Evolutionary conservation across 2,113 vertebrate genomes (phyloP).

Genomic region (Grallaria varia): DNA sequence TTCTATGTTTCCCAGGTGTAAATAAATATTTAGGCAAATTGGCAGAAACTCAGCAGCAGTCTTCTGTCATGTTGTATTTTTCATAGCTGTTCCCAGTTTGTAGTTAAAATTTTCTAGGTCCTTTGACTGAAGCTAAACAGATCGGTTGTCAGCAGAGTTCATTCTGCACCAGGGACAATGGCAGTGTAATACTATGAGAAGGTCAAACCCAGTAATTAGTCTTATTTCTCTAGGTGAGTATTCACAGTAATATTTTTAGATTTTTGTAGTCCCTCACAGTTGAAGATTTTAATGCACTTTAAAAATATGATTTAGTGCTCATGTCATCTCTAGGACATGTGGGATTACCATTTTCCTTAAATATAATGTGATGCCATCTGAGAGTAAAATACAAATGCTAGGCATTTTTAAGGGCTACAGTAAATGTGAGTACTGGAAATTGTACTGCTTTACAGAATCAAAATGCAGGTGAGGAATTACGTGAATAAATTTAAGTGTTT

Average conservation of each 20-base stretch:
- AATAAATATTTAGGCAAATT: neutral
- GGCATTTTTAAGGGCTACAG: neutral
- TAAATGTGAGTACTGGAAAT: neutral
- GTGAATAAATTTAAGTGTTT: neutral
- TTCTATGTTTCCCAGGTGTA: neutral
- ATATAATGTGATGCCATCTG: neutral
- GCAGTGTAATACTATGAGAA: neutral
- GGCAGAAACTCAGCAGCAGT: neutral
- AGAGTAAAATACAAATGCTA: neutral
- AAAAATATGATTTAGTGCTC: neutral
- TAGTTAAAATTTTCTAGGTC: neutral
- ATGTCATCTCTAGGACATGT: neutral
- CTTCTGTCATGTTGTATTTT: neutral
- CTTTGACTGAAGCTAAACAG: neutral
- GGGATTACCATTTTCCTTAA: neutral
- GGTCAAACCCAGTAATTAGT: neutral
- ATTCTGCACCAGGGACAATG: neutral
- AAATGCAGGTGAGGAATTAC: neutral
- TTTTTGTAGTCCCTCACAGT: neutral
- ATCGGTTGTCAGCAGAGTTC: neutral
- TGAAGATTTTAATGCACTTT: neutral
- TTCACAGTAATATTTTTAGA: neutral
- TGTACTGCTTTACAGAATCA: neutral
- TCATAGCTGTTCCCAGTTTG: neutral
- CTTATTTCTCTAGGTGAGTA: neutral